A percentile compares a stretch with the other conserved stretches of the same genome.
Evolutionary conservation across 2,113 vertebrate species (phyloP).

Genomic region (Urocolius indicus): DNA sequence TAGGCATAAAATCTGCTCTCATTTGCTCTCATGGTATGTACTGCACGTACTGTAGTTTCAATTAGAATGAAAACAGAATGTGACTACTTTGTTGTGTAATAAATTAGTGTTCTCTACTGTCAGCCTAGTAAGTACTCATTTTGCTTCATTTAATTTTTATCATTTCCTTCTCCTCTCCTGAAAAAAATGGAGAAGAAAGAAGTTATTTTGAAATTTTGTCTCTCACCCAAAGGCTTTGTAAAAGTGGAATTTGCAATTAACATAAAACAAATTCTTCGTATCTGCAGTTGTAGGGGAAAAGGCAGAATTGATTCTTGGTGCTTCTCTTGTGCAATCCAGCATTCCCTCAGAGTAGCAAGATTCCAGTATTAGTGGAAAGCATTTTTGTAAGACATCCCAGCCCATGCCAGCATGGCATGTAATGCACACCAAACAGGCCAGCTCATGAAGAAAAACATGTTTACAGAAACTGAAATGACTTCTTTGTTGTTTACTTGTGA

Average conservation of each 20-base stretch:
- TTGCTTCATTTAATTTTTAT: conserved; percentile 6
- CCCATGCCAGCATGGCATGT: conserved; percentile 32
- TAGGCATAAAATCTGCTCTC: not conserved
- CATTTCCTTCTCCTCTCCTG: not conserved
- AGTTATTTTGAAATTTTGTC: not conserved
- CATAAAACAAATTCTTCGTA: conserved; percentile 12
- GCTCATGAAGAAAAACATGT: conserved; percentile 68
- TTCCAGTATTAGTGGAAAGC: conserved; percentile 63
- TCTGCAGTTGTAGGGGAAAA: not conserved
- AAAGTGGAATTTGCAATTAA: conserved; percentile 42
- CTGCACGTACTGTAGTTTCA: not conserved
- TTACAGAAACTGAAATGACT: conserved; percentile 66
- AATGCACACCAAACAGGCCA: conserved; percentile 56
- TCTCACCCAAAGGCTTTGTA: not conserved
- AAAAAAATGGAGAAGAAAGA: not conserved
- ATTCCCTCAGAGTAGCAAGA: conserved; percentile 44
- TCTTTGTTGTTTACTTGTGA: conserved; percentile 53
- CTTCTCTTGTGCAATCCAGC: conserved; percentile 49
- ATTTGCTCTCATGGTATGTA: not conserved
- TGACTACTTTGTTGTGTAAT: not conserved
- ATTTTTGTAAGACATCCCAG: conserved; percentile 44
- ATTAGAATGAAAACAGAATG: not conserved
- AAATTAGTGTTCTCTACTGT: not conserved
- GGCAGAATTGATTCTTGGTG: conserved; percentile 28
- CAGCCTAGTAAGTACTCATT: not conserved